Percentiles rank a stretch among this genome's conserved stretches.
Conservation (phyloP, 1,140 invertebrate genomes). For the Habropoda laboriosa region DNA sequence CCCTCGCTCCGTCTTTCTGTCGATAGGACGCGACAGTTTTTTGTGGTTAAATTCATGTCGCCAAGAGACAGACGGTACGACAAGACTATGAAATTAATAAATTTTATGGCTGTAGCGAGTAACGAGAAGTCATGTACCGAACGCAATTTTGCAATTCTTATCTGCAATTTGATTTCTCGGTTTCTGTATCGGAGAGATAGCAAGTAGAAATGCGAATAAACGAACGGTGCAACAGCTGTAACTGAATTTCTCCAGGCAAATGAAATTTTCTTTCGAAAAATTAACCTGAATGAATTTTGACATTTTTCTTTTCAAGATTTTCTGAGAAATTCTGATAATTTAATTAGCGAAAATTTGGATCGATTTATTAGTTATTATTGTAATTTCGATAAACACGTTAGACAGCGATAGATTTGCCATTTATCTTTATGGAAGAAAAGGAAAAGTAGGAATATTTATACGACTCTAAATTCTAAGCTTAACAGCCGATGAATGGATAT, state of each 20-base stretch:
- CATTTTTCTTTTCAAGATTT: no score
- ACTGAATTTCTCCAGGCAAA: no score
- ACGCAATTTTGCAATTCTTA: not conserved
- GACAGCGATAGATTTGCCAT: not conserved
- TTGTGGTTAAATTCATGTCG: slow-evolving; percentile 50
- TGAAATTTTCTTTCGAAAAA: not conserved
- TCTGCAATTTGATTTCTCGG: not conserved
- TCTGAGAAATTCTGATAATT: no score
- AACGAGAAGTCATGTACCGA: not conserved
- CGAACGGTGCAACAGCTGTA: no score
- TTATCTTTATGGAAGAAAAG: no score
- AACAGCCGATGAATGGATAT: not conserved
- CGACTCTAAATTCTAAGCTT: not conserved
- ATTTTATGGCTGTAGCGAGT: not conserved
- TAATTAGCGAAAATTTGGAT: no score
- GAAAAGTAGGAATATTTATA: not conserved
- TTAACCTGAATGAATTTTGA: no score
- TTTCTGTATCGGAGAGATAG: not conserved
- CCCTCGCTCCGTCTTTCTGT: slow-evolving; percentile 20
- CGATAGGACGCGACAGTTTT: slow-evolving; percentile 58
- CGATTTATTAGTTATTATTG: no score
- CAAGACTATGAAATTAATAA: slow-evolving; percentile 7
- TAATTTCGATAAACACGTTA: not conserved
- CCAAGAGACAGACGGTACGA: slow-evolving; percentile 11
- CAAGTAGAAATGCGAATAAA: not conserved